Percentiles rank a stretch among this genome's conserved stretches.
Evolutionary conservation across 2,797 vertebrate species (phyloP).

Genomic region (Hylomyscus alleni): DNA sequence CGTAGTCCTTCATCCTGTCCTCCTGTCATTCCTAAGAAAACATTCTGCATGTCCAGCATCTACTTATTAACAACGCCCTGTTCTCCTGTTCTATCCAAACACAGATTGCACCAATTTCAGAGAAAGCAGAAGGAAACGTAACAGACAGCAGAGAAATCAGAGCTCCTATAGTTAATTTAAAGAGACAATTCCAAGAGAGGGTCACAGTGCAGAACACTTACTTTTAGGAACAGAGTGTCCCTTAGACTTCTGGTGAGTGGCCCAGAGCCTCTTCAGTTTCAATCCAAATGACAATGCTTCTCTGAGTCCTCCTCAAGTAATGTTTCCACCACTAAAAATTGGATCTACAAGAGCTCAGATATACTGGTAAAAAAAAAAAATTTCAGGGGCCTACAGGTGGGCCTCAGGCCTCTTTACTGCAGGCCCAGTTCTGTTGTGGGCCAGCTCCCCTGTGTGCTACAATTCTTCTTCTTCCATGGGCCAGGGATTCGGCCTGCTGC

Average conservation of each 20-base stretch:
- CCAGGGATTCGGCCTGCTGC: conserved; percentile 71
- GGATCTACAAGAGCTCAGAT: conserved; percentile 81
- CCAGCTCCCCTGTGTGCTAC: conserved; percentile 70
- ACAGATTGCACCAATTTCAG: conserved; percentile 60
- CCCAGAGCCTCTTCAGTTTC: conserved; percentile 84
- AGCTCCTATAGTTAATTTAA: conserved; percentile 66
- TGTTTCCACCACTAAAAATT: conserved; percentile 82
- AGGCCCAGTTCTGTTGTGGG: conserved; percentile 79
- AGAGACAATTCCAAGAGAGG: conserved; percentile 64
- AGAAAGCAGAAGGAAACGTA: conserved; percentile 51
- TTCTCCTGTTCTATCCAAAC: conserved; percentile 57
- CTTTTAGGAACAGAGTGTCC: conserved; percentile 83
- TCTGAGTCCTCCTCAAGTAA: conserved; percentile 82
- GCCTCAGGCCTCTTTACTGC: conserved; percentile 73
- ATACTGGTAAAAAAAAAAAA: conserved; percentile 53
- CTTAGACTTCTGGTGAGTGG: conserved; percentile 83
- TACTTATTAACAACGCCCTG: conserved; percentile 54
- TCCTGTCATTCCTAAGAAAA: conserved; percentile 29
- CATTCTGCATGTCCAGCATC: conserved; percentile 30
- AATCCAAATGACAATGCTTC: conserved; percentile 83
- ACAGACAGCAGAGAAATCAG: conserved; percentile 71
- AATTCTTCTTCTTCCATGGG: conserved; percentile 75
- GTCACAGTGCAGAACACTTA: conserved; percentile 76
- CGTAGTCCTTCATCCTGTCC: conserved; percentile 40
- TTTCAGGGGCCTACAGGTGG: conserved; percentile 60